phyloP scores from a whole-genome alignment of 1,140 invertebrate genomes.

The Battus philenor region DNA sequence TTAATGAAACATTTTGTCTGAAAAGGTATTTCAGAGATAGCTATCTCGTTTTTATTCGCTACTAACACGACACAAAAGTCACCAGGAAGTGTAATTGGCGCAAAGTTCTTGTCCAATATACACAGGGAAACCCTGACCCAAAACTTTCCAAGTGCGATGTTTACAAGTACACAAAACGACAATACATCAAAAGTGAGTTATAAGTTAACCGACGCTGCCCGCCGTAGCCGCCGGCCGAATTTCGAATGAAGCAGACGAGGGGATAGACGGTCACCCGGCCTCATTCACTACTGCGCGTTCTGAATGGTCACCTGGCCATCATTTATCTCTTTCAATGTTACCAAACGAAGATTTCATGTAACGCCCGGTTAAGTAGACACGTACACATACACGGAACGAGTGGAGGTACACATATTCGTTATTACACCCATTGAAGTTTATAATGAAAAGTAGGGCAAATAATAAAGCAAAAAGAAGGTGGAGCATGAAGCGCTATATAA shows the following conservation, averaged over 20 bases:
- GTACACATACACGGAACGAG: not conserved
- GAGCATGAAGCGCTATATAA: slow-evolving; percentile 45
- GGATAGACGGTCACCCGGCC: slow-evolving; percentile 25
- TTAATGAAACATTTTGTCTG: too few species aligned
- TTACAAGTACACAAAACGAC: slow-evolving; percentile 66
- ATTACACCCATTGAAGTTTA: slow-evolving; percentile 42
- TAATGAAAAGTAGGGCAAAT: slow-evolving; percentile 48
- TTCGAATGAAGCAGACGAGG: slow-evolving; percentile 53
- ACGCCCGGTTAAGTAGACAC: not conserved
- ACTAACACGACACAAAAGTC: slow-evolving; percentile 15
- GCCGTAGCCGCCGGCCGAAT: slow-evolving; percentile 39
- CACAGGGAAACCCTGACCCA: slow-evolving; percentile 34
- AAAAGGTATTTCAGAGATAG: too few species aligned
- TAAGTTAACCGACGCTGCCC: slow-evolving; percentile 57
- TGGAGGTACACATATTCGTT: too few species aligned
- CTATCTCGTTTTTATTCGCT: too few species aligned
- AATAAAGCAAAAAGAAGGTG: slow-evolving; percentile 66
- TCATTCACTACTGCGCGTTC: slow-evolving; percentile 40
- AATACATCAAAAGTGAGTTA: slow-evolving; percentile 71
- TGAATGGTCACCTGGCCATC: slow-evolving; percentile 35
- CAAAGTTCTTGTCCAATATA: slow-evolving; percentile 26
- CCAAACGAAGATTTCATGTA: slow-evolving; percentile 1
- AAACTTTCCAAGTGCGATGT: slow-evolving; percentile 53
- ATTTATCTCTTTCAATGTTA: slow-evolving; percentile 13
- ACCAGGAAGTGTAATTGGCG: slow-evolving; percentile 24